Percentiles rank a stretch among this genome's conserved stretches.
Evolutionary conservation across 1,140 invertebrate species (phyloP).

Genomic region (Plectrocnemia conspersa): DNA sequence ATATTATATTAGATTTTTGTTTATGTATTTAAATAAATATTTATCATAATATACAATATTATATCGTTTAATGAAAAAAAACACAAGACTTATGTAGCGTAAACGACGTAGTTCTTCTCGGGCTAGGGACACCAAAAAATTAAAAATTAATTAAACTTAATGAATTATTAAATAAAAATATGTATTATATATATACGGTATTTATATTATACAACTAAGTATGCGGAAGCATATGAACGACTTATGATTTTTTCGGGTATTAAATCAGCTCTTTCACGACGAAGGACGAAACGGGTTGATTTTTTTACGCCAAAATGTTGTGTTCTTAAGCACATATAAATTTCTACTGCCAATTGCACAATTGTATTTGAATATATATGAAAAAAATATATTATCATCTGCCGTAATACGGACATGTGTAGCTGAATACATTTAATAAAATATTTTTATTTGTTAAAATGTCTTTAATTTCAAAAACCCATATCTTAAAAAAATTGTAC

Average conservation of each 20-base stretch:
- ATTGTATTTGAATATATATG: slow-evolving; percentile 34
- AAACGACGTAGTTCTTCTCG: slow-evolving; percentile 28
- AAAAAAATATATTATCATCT: slow-evolving; percentile 35
- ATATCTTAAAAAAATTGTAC: too few relatives aligned
- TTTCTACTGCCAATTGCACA: slow-evolving; percentile 35
- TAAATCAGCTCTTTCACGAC: neutral
- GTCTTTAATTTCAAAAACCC: too few relatives aligned
- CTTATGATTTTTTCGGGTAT: neutral
- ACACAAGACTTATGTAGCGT: slow-evolving; percentile 26
- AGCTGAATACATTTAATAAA: slow-evolving; percentile 34
- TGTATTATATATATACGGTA: slow-evolving; percentile 6
- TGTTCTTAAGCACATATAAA: slow-evolving; percentile 32
- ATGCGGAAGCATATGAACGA: neutral
- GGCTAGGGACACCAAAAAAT: slow-evolving; percentile 31
- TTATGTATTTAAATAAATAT: neutral
- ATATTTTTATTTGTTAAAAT: slow-evolving; percentile 34
- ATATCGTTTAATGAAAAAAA: too few relatives aligned
- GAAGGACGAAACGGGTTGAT: slow-evolving; percentile 14
- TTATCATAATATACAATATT: slow-evolving; percentile 15
- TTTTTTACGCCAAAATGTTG: slow-evolving; percentile 34
- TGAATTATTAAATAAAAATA: slow-evolving; percentile 3
- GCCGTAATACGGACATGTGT: slow-evolving; percentile 27
- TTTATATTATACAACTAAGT: neutral
- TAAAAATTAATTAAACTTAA: slow-evolving; percentile 18
- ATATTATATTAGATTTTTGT: neutral